Percentiles rank a stretch among this genome's conserved stretches.
Conservation (phyloP, 2,888 invertebrate genomes). For the Dicyrtoma fusca region DNA sequence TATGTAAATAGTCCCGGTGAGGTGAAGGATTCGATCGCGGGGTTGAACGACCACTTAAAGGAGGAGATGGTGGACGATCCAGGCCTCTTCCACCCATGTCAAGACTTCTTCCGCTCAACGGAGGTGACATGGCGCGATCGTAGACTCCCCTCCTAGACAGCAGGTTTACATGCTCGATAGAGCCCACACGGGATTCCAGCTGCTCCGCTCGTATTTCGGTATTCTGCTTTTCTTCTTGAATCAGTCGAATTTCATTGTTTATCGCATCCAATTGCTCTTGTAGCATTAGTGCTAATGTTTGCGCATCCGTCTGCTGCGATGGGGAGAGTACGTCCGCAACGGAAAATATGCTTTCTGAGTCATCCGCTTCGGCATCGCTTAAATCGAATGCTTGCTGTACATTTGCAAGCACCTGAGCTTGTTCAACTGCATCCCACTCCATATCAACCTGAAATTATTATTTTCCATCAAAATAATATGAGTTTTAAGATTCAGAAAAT, state of each 20-base stretch:
- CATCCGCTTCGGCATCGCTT: slow-evolving; percentile 68
- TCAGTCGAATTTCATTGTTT: slow-evolving; percentile 92
- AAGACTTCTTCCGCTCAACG: slow-evolving; percentile 67
- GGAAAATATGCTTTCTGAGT: slow-evolving; percentile 78
- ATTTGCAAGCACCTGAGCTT: slow-evolving; percentile 84
- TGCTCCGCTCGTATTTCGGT: slow-evolving; percentile 98
- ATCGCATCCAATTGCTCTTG: slow-evolving; percentile 99
- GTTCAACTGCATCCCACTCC: slow-evolving; percentile 96
- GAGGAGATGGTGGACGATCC: slow-evolving; percentile 73
- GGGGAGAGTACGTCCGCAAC: slow-evolving; percentile 76
- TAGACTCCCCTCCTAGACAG: slow-evolving; percentile 64
- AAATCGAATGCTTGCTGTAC: slow-evolving; percentile 93
- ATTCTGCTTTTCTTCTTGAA: slow-evolving; percentile 94
- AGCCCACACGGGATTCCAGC: slow-evolving; percentile 87
- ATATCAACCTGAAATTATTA: slow-evolving; percentile 46
- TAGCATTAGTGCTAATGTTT: slow-evolving; percentile 96
- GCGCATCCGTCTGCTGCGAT: slow-evolving; percentile 81
- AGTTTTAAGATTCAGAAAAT: neutral
- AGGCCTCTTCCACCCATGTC: slow-evolving; percentile 60
- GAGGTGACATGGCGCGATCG: slow-evolving; percentile 57
- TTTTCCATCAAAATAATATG: too few relatives aligned
- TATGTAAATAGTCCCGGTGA: slow-evolving; percentile 82
- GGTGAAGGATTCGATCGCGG: slow-evolving; percentile 76
- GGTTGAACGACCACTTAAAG: slow-evolving; percentile 84
- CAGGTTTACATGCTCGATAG: slow-evolving; percentile 91